phyloP scores from a whole-genome alignment of 2,888 invertebrate genomes.

The Tipula unca region DNA sequence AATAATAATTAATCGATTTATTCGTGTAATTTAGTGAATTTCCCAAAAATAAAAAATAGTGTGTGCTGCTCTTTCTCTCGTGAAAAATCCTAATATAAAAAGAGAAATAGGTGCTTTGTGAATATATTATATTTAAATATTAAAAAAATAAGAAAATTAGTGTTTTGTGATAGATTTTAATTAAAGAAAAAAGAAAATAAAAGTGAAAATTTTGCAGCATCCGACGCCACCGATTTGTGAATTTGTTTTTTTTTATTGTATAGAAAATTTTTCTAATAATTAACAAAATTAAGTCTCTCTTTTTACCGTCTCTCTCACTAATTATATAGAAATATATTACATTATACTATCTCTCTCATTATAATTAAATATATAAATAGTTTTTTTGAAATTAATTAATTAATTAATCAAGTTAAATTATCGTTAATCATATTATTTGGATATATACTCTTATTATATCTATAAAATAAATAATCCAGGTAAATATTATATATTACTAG shows the following conservation, averaged over 20 bases:
- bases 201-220: conserved; percentile 36
- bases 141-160: not conserved
- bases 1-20: not conserved
- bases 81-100: conserved; percentile 15
- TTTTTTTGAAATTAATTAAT: not conserved
- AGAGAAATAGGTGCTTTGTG: conserved; percentile 35
- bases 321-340: not conserved
- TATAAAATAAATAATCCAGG: not conserved
- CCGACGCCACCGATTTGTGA: conserved; percentile 49
- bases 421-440: not conserved
- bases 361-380: not conserved
- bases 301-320: not conserved
- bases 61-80: conserved; percentile 33
- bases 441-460: not conserved
- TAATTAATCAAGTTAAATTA: not conserved
- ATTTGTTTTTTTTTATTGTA: not conserved
- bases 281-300: not conserved
- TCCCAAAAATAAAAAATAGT: conserved; percentile 43
- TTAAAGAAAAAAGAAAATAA: conserved; percentile 42
- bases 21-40: not conserved
- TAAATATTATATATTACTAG: not conserved
- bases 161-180: not conserved
- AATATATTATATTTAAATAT: not conserved
- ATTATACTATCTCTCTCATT: not conserved
- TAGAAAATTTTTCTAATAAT: not conserved